These are phyloP conservation scores for Eledona agricola DNA, from an alignment of 2,888 invertebrate species.

Conservation along the genomic window DNA sequence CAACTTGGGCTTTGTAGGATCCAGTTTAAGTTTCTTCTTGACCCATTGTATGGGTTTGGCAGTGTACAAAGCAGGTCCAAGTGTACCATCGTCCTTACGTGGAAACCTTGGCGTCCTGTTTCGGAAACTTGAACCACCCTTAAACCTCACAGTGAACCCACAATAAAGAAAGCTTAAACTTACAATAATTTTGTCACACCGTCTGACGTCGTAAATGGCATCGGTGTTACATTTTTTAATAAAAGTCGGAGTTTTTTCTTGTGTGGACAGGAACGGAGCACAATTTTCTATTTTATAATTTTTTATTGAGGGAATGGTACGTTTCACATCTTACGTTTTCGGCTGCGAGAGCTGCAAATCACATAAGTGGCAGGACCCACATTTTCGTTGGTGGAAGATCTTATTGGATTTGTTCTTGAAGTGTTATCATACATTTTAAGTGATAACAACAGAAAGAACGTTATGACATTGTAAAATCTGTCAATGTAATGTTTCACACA, in stretches of 20 bases:
- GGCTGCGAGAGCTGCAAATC: constrained; percentile 6
- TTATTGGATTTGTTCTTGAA: constrained; percentile 15
- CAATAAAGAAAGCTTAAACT: constrained; percentile 20
- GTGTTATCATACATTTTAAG: constrained; percentile 31
- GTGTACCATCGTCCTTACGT: constrained; percentile 40
- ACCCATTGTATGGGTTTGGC: constrained; percentile 39
- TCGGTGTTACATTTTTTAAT: constrained; percentile 12
- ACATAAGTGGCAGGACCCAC: constrained; percentile 32
- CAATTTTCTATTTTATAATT: constrained; percentile 29
- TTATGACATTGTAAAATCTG: too few species aligned
- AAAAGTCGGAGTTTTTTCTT: constrained; percentile 6
- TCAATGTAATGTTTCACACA: too few species aligned
- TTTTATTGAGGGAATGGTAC: constrained; percentile 1
- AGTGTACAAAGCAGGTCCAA: constrained; percentile 49
- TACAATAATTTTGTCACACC: constrained; percentile 15
- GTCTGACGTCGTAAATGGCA: constrained; percentile 23
- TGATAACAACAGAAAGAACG: not conserved
- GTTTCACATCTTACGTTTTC: constrained; percentile 18
- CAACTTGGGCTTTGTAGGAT: constrained; percentile 49
- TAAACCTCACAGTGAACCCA: constrained; percentile 22
- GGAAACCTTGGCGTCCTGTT: constrained; percentile 44
- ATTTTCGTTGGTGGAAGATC: constrained; percentile 15
- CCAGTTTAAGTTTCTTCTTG: constrained; percentile 34
- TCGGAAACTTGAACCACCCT: constrained; percentile 48
- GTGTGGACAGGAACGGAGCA: constrained; percentile 41